A percentile compares a stretch with the other conserved stretches of the same genome.
Evolutionary conservation across 2,888 invertebrate species (phyloP).

Genomic region (Muscina levida): DNA sequence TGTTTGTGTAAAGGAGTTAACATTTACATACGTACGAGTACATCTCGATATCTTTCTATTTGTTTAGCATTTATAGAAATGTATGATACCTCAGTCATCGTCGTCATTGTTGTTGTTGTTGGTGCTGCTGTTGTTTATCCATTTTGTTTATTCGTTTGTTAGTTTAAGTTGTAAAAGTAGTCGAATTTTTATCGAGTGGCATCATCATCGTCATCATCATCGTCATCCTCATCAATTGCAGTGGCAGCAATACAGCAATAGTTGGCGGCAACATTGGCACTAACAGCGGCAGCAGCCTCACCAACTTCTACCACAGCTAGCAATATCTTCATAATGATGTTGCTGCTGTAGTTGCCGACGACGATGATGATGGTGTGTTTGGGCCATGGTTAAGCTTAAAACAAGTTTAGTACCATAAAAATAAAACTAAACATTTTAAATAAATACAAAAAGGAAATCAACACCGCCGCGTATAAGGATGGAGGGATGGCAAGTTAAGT

Average conservation of each 20-base stretch:
- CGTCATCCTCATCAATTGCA: neutral
- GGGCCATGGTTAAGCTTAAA: slow-evolving; percentile 5
- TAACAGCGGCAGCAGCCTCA: neutral
- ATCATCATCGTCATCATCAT: slow-evolving; percentile 9
- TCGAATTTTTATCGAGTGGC: slow-evolving; percentile 23
- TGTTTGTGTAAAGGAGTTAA: no score
- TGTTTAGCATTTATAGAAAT: slow-evolving; percentile 8
- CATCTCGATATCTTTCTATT: neutral
- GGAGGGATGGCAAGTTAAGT: no score
- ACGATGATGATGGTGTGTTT: neutral
- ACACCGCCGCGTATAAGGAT: neutral
- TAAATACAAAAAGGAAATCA: slow-evolving; percentile 1
- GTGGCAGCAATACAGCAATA: neutral
- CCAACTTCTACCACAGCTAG: neutral
- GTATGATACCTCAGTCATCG: slow-evolving; percentile 16
- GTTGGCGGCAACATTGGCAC: neutral
- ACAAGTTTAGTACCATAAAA: slow-evolving; percentile 9
- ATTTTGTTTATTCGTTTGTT: slow-evolving; percentile 22
- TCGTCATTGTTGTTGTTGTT: no score
- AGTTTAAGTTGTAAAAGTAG: slow-evolving; percentile 19
- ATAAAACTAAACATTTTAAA: slow-evolving; percentile 13
- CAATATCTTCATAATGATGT: neutral
- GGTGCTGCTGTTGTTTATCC: neutral
- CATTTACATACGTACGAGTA: no score
- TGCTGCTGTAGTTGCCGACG: neutral